Base-by-base conservation (phyloP, 2,888 invertebrate species). In the Ichneumoninae sp. region DNA sequence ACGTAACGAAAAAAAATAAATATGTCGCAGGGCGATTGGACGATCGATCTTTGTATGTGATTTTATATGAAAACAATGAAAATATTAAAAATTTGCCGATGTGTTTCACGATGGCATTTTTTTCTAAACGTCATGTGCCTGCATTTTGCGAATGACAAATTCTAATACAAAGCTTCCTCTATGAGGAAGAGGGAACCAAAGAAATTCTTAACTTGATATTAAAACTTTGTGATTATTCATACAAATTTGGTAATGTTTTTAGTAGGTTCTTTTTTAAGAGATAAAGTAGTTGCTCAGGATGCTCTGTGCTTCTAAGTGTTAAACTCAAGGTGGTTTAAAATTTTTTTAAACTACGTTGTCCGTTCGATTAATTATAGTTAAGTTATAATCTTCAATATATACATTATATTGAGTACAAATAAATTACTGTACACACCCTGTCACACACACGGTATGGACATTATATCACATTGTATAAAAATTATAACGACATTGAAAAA, bases 341-440 rank as follows among this genome's bases (percentile, higher is more conserved):
- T 13, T 22, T 7, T n/a, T 26, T 3, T 0, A 26, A 26, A 19
- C 54, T 2, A 22, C 22, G 22, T 22, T 22, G 19, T 10, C 22
- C 22, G 10, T 54, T 54, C 54, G 13, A 54, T 22, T 54, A 54
- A 8, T 22, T 22, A 2, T 33, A 74, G 26, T 60, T 57, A 10
- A 40, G 6, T 60, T 60, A 10, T 16, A 30, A 30, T 60, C 3
- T 60, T 30, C 26, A 16, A 22, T 60, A 60, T 60, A 22, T 22
- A 47, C 36, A 68, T 68, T 33, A n/a, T 33, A 44, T 44, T n/a
- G 19, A 68, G 19, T 68, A 44, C 47, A 44, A 40, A 68, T 22
- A 44, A 44, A 44, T 68, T 44, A 44, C 36, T 68, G 22, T 68
- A 22, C 33, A 65, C 10, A 40, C n/a, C 19, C 44, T 22, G 1